Evolutionary conservation across 1,140 invertebrate species (phyloP).

Genomic region (Trachymyrmex septentrionalis): DNA sequence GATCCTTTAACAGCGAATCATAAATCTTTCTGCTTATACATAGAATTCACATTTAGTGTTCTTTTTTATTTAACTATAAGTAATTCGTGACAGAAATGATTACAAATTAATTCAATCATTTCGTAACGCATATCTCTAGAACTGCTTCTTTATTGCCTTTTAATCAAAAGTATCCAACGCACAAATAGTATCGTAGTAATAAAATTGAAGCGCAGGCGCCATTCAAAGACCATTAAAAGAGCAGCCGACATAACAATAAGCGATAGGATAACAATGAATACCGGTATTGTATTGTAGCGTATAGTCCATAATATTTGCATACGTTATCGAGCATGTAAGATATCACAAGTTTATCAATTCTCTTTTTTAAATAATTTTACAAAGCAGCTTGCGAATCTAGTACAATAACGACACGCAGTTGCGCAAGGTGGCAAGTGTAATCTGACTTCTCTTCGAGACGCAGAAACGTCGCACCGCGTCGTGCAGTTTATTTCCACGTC

Average conservation of each 20-base stretch:
- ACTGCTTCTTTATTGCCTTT: not conserved
- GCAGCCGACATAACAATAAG: constrained; percentile 10
- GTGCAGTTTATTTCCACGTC: not conserved
- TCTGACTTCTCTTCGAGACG: not conserved
- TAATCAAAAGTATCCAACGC: not conserved
- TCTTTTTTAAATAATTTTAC: not conserved
- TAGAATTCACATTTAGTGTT: not conserved
- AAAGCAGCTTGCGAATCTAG: constrained; percentile 29
- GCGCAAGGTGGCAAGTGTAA: not conserved
- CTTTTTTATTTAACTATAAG: too few species aligned
- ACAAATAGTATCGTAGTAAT: not conserved
- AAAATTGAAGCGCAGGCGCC: constrained; percentile 11
- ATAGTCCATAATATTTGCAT: not conserved
- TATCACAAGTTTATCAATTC: constrained; percentile 27
- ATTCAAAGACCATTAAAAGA: not conserved
- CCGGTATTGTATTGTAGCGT: not conserved
- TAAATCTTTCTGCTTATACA: not conserved
- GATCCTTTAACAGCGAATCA: not conserved
- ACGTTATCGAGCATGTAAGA: not conserved
- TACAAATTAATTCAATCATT: not conserved
- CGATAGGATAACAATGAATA: constrained; percentile 38
- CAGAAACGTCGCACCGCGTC: not conserved
- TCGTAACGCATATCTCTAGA: not conserved
- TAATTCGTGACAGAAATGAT: not conserved
- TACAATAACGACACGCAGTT: constrained; percentile 7